These are phyloP conservation scores for Pampusana beccarii DNA, from an alignment of 2,113 vertebrate species.

Conservation along the genomic window DNA sequence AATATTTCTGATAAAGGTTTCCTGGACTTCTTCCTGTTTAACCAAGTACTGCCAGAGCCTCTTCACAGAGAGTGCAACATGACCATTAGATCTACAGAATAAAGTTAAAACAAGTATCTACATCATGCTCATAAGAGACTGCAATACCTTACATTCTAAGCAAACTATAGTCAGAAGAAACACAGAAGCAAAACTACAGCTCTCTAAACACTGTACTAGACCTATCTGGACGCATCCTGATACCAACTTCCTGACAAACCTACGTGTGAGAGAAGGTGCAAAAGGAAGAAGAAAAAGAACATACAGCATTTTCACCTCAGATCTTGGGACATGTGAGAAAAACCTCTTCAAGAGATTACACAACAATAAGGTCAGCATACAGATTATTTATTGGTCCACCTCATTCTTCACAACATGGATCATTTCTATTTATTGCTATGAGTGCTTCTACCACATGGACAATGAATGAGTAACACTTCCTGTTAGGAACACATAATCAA, in stretches of 20 bases:
- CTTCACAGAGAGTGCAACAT: conserved; percentile 86
- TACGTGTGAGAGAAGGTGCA: rapidly evolving
- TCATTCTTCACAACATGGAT: background rate
- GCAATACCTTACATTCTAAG: background rate
- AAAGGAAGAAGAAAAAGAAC: background rate
- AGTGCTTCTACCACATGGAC: background rate
- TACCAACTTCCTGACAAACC: background rate
- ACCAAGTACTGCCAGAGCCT: conserved; percentile 96
- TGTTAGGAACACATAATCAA: background rate
- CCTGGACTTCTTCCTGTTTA: conserved; percentile 94
- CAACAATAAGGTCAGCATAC: background rate
- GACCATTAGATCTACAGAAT: conserved; percentile 82
- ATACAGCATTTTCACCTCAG: background rate
- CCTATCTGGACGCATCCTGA: background rate
- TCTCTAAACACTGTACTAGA: background rate
- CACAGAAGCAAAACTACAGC: background rate
- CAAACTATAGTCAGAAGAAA: background rate
- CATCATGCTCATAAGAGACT: background rate
- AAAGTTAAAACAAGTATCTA: background rate
- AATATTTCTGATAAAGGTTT: conserved; percentile 97
- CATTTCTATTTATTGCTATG: background rate
- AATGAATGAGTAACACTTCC: background rate
- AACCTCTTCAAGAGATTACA: background rate
- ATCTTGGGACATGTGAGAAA: background rate
- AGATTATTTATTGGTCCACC: background rate